A percentile compares a stretch with the other conserved stretches of the same genome.
Evolutionary conservation across 2,888 invertebrate species (phyloP).

Genomic region (Pogonocherus hispidulus): DNA sequence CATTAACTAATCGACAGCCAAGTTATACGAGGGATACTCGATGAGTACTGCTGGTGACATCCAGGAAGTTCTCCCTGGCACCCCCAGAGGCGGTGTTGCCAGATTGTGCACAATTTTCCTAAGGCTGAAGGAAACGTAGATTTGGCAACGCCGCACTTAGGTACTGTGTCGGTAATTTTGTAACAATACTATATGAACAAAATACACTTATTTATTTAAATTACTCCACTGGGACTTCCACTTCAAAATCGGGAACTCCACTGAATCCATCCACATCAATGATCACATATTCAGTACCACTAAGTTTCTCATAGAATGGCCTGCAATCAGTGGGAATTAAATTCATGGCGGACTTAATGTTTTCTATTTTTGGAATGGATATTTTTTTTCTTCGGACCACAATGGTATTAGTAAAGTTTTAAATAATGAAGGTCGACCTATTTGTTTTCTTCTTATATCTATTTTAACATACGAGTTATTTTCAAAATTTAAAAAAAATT

Average conservation of each 20-base stretch:
- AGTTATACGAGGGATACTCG: too few species aligned
- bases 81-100: too few species aligned
- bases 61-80: too few species aligned
- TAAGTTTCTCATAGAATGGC: slow-evolving; percentile 21
- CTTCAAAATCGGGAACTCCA: slow-evolving; percentile 21
- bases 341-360: slow-evolving; percentile 32
- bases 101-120: too few species aligned
- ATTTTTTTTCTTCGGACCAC: slow-evolving; percentile 26
- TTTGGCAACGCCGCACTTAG: too few species aligned
- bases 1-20: too few species aligned
- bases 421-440: slow-evolving; percentile 32
- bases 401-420: slow-evolving; percentile 32
- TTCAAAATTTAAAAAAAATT: slow-evolving; percentile 32
- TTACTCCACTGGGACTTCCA: slow-evolving; percentile 8
- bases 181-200: not conserved
- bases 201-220: not conserved
- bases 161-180: too few species aligned
- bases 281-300: too few species aligned
- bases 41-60: too few species aligned
- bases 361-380: slow-evolving; percentile 21
- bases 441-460: slow-evolving; percentile 34
- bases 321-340: slow-evolving; percentile 12
- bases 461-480: slow-evolving; percentile 27
- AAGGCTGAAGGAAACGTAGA: too few species aligned
- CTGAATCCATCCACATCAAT: slow-evolving; percentile 20